Evolutionary conservation across 2,113 vertebrate species (phyloP), one percentile per base, ranked within the genome.

Genomic region (Camelus dromedarius): DNA sequence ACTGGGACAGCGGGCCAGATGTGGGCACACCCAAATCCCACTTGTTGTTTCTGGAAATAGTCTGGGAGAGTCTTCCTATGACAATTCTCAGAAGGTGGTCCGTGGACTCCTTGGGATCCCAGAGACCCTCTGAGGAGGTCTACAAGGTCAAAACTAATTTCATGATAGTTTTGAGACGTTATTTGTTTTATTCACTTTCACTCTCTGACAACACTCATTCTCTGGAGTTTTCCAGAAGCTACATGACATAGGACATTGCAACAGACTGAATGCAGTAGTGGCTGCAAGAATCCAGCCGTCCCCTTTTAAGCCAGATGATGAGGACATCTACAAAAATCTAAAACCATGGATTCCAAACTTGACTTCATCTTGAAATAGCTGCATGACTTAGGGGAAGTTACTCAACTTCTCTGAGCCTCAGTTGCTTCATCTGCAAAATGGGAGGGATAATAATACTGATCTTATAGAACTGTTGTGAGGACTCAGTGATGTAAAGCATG

Each of bases 211-310:
- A 67, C 54, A 69, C 28, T 30, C 42, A 3, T 35, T 5, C 22
- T 35, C 67, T 35, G 69, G 79, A 70, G 42, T 54, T 52, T 95
- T 90, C 87, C 26, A 32, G 94, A 89, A 80, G 22, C n/a, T n/a
- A 30, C 66, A 1, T 3, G 96, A 26, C 22, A 2, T 1, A 10
- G 32, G 35, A 30, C 16, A 13, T 6, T 28, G 42, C 90, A 15
- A 60, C 32, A 46, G 58, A 4, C 6, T 2, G 42, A 42, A 67
- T 0, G 12, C 42, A 62, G 48, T 10, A 19, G 28, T 4, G 30
- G 32, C 32, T 6, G 7, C 9, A 5, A 28, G 84, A 67, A 19
- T 35, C 91, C 28, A 1, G 35, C 35, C 0, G 0, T 58, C 60
- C 5, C 11, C 66, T 2, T 0, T 19, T 46, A 79, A 79, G 77